Evolutionary conservation across 2,113 vertebrate species (phyloP), one percentile per base, ranked within the genome.

Genomic region (Merops nubicus): DNA sequence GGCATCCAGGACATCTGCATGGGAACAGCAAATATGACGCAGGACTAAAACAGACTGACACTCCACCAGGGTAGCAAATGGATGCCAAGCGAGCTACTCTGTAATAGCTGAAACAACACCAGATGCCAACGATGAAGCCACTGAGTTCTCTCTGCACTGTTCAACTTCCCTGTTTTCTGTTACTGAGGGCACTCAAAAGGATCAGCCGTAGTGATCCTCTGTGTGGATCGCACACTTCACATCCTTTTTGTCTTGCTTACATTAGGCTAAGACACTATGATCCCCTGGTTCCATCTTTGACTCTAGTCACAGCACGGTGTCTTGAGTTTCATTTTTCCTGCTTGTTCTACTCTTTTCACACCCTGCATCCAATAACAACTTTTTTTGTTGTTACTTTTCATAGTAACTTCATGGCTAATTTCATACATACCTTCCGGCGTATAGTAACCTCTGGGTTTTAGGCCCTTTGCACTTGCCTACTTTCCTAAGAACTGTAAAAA

Each of bases 11-110:
- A 70, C 89, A 93, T 84, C 83, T 95, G 93, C 31, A 81, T 28
- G 2, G 73, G 89, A 96, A 96, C 89, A 96, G 80, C 54, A 96
- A 43, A 70, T 74, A 73, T 91, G 91, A 93, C 47, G 29, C 91
- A 95, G 86, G 79, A 84, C 68, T 76, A 54, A 86, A 88, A 79
- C 65, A 63, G 83, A 70, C 68, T 81, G 91, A 74, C 79, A 19
- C 34, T 59, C 57, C 91, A 77, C 26, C 38, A 54, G 22, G 33
- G 60, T 2, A 48, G 72, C 5, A 10, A 77, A 63, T 1, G 23
- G 51, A 81, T 63, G 76, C 91, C 91, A 87, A 50, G 29, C 86
- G 93, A 83, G 38, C 56, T 40, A n/a, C 33, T 45, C 36, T 63
- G 33, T 60, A 84, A 74, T 9, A 92, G 26, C 50, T 89, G 40